Conservation (phyloP, 2,888 invertebrate species). For the Agriotes lineatus region DNA sequence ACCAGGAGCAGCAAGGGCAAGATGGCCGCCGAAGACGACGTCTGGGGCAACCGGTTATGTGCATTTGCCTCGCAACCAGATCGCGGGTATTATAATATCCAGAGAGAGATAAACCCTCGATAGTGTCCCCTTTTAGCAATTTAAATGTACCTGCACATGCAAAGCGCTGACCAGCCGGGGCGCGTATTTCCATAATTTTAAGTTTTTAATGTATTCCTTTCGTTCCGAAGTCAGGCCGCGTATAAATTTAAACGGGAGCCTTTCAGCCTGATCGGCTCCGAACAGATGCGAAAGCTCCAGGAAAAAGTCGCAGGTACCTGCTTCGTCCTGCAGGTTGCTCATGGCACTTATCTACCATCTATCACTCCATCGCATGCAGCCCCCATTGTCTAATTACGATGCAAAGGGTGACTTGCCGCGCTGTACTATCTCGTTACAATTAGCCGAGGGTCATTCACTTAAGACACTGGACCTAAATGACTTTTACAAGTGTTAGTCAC, state of each 20-base stretch:
- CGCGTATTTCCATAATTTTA: conserved; percentile 56
- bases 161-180: conserved; percentile 58
- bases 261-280: conserved; percentile 7
- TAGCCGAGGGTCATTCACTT: conserved; percentile 44
- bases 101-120: conserved; percentile 63
- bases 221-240: conserved; percentile 46
- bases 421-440: conserved; percentile 43
- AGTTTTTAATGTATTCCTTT: conserved; percentile 53
- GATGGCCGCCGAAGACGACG: conserved; percentile 62
- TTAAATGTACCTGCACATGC: conserved; percentile 66
- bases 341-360: conserved; percentile 37
- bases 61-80: conserved; percentile 66
- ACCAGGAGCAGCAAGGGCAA: conserved; percentile 52
- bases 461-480: conserved; percentile 41
- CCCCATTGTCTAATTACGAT: conserved; percentile 42
- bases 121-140: conserved; percentile 68
- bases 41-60: conserved; percentile 65
- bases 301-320: conserved; percentile 12
- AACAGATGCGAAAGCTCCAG: neutral
- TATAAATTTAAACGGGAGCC: conserved; percentile 53
- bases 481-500: conserved; percentile 45
- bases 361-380: conserved; percentile 36
- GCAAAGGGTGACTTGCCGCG: conserved; percentile 43
- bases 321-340: conserved; percentile 14
- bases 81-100: conserved; percentile 62